phyloP scores from a whole-genome alignment of 2,797 vertebrate species.

The Oreonectes daqikongensis region DNA sequence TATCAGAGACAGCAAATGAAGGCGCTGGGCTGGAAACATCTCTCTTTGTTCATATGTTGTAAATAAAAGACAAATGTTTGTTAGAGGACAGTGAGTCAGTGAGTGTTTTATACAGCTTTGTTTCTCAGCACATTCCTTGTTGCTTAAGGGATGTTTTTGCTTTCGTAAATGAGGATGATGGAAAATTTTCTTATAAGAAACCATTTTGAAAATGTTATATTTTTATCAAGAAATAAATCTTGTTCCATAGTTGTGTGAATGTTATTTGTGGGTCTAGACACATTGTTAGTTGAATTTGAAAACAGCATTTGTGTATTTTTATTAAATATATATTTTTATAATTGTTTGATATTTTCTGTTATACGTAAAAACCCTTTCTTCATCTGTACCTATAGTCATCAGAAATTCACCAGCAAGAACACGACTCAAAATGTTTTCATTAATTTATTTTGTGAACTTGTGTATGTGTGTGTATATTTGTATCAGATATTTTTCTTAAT shows the following conservation, averaged over 20 bases:
- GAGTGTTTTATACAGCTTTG: neutral
- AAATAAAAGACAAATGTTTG: constrained; percentile 12
- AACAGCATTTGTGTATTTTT: neutral
- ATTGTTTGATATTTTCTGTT: neutral
- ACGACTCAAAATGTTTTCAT: constrained; percentile 15
- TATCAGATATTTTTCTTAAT: constrained; percentile 19
- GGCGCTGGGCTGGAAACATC: neutral
- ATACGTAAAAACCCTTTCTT: neutral
- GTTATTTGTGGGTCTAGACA: neutral
- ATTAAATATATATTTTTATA: neutral
- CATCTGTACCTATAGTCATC: neutral
- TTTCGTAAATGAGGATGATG: neutral
- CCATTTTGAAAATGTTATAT: neutral
- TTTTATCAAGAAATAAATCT: neutral
- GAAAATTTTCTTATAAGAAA: neutral
- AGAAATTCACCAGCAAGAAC: neutral
- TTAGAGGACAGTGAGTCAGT: neutral
- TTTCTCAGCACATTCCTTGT: constrained; percentile 5
- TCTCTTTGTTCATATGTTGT: neutral
- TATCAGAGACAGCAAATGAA: neutral
- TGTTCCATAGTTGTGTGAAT: neutral
- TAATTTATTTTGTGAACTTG: constrained; percentile 28
- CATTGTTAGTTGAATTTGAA: no score
- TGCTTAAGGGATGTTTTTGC: neutral
- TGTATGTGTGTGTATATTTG: neutral